Conservation (phyloP, 30 jellyfish, hydroid and myxozoan species). For the Rhopilema esculentum region DNA sequence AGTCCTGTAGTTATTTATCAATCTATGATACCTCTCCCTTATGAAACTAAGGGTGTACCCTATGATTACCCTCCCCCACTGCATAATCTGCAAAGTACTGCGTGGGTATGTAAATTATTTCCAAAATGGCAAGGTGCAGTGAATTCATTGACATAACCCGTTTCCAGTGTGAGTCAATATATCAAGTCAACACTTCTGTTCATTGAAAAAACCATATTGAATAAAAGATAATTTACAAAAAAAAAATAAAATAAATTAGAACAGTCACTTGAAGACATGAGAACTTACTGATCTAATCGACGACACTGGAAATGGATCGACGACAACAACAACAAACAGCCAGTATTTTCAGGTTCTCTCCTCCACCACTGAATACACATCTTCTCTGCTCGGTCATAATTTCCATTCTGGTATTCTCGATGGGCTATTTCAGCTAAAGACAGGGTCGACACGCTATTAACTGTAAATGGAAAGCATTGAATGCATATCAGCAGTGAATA, state of each 20-base stretch:
- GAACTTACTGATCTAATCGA: conserved; percentile 92
- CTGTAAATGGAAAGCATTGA: conserved; percentile 34
- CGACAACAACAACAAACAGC: conserved; percentile 92
- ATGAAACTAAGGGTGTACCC: too few relatives aligned
- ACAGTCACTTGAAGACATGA: not conserved
- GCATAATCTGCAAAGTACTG: too few relatives aligned
- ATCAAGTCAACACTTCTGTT: too few relatives aligned
- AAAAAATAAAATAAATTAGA: too few relatives aligned
- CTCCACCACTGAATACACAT: conserved; percentile 99
- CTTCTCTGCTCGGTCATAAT: conserved; percentile 95
- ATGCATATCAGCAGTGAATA: not conserved
- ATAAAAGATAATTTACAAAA: not conserved
- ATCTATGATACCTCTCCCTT: too few relatives aligned
- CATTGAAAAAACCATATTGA: too few relatives aligned
- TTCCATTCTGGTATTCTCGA: conserved; percentile 96
- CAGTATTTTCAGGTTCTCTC: conserved; percentile 97
- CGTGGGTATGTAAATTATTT: too few relatives aligned
- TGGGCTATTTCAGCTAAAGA: conserved; percentile 98
- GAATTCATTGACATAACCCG: too few relatives aligned
- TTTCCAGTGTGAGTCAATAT: too few relatives aligned
- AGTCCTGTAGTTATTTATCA: too few relatives aligned
- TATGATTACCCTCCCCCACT: too few relatives aligned
- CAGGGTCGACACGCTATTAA: conserved; percentile 83
- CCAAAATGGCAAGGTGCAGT: too few relatives aligned
- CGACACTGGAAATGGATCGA: conserved; percentile 97